Base-by-base conservation (phyloP, 2,888 invertebrate species). In the Catotricha subobsoleta region DNA sequence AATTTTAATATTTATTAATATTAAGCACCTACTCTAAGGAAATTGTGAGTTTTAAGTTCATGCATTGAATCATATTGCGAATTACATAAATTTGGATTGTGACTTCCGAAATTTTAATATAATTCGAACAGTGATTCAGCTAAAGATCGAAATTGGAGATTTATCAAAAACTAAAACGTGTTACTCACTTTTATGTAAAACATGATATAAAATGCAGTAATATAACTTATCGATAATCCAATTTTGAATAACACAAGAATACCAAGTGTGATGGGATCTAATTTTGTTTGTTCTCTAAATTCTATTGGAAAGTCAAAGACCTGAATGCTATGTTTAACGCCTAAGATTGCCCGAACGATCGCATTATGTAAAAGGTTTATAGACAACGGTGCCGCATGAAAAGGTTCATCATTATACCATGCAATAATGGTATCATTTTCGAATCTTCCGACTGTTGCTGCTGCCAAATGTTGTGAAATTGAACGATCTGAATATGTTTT, bases 381-480 rank as follows among this genome's bases (percentile, higher is more conserved):
- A 0, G 80, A 67, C 1, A 76, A 65, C 0, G 79, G 76, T 1
- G 78, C 71, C 35, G 76, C 72, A 54, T 87, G 87, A 51, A 72
- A 75, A 0, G 80, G 79, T 52, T 82, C 78, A 54, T 81, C 81
- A 52, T 84, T 86, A 59, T 82, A 80, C 71, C 77, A 76, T 0
- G 74, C 79, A 0, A 29, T 34, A 6, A 33, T 33, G n/a, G n/a
- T n/a, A n/a, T n/a, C n/a, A 10, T 52, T 45, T 1, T 57, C 56
- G 3, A 61, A 49, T 23, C 5, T 3, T 58, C 52, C 2, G 51
- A 46, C 10, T 51, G 45, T 1, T 57, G 56, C n/a, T n/a, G n/a
- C 76, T 1, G 67, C 67, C 44, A 77, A 53, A 46, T 75, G 65
- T 18, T 59, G 59, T 43, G 66, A 57, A 29, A 72, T 67, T n/a